Evolutionary conservation across 2,797 vertebrate genomes (phyloP).

Genomic region (Coccyzus lansbergi): DNA sequence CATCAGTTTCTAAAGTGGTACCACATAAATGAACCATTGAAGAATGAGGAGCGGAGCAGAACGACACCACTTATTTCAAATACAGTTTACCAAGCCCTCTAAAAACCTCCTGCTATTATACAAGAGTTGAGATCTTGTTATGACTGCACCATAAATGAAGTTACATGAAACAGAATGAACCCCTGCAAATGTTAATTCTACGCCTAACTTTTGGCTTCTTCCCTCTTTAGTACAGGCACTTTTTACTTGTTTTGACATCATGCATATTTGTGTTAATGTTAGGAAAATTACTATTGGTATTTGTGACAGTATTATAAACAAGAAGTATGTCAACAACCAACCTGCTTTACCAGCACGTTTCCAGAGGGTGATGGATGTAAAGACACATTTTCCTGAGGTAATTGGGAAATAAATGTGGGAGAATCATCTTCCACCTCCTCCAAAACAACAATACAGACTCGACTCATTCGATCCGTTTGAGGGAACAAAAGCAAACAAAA

Average conservation of each 20-base stretch:
- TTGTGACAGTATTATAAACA: neutral
- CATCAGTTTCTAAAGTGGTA: slow-evolving; percentile 55
- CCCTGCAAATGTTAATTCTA: neutral
- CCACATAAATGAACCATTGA: neutral
- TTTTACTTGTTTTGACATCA: neutral
- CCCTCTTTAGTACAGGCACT: neutral
- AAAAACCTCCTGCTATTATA: neutral
- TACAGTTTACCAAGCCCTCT: neutral
- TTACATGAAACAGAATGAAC: neutral
- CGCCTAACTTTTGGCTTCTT: neutral
- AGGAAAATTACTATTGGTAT: neutral
- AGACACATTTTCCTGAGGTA: slow-evolving; percentile 79
- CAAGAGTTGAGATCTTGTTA: neutral
- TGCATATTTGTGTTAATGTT: neutral
- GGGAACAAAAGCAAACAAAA: slow-evolving; percentile 45
- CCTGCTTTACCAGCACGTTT: slow-evolving; percentile 83
- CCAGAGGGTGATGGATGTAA: slow-evolving; percentile 72
- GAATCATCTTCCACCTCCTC: slow-evolving; percentile 98
- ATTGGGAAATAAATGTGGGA: slow-evolving; percentile 84
- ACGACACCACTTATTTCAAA: neutral
- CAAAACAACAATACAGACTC: slow-evolving; percentile 99
- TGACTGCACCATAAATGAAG: neutral
- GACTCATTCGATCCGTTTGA: slow-evolving; percentile 90
- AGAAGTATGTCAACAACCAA: slow-evolving; percentile 54
- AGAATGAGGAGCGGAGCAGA: neutral